These are phyloP conservation scores for Anolis carolinensis DNA, from an alignment of 2,113 vertebrate genomes.

Conservation along the genomic window DNA sequence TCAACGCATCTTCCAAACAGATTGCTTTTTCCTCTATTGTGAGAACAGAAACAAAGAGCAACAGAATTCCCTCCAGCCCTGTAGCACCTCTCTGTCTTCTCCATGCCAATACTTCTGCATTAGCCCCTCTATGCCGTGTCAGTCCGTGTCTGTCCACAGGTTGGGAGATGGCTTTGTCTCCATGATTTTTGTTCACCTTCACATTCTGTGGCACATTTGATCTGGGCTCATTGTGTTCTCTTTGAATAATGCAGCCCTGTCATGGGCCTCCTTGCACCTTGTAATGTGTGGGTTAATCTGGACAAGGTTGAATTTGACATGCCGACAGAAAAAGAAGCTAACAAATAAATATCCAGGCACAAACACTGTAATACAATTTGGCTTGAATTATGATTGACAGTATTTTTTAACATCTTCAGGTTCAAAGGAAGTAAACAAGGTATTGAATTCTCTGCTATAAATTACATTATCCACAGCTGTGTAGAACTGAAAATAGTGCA, in stretches of 20 bases:
- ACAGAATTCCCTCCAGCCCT: background rate
- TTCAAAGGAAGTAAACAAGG: background rate
- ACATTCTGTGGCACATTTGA: background rate
- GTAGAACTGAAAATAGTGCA: background rate
- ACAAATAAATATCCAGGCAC: background rate
- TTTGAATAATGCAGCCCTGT: slow-evolving; percentile 22
- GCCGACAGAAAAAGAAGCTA: background rate
- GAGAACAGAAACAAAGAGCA: slow-evolving; percentile 15
- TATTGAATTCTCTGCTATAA: background rate
- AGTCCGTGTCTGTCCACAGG: slow-evolving; percentile 28
- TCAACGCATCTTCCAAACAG: background rate
- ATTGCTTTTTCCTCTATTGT: slow-evolving; percentile 1
- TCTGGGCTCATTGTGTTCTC: background rate
- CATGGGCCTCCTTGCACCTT: slow-evolving; percentile 1
- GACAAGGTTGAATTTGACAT: background rate
- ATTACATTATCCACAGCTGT: background rate
- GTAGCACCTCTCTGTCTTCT: background rate
- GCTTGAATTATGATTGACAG: background rate
- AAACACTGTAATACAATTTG: background rate
- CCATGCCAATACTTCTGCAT: background rate
- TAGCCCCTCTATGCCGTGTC: background rate
- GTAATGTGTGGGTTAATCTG: background rate
- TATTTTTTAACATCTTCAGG: background rate
- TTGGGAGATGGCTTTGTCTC: background rate
- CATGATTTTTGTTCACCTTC: background rate